These are phyloP conservation scores for Rhabdornis inornatus DNA, from an alignment of 2,113 vertebrate genomes.

Conservation along the genomic window DNA sequence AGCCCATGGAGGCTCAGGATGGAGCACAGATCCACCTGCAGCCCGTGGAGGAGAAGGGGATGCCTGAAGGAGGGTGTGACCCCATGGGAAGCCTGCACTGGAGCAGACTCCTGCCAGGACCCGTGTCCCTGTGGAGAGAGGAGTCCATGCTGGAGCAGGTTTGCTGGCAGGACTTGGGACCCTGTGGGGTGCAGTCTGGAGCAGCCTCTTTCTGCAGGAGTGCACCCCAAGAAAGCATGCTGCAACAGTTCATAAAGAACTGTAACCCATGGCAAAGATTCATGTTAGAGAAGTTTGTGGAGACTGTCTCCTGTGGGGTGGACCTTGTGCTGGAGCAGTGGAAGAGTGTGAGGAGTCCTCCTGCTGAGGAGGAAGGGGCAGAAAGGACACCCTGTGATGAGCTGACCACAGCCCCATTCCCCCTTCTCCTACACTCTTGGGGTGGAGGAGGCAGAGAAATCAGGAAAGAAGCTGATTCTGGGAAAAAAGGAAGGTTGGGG, in stretches of 20 bases:
- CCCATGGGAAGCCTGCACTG: neutral
- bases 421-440: fast-evolving
- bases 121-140: neutral
- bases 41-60: neutral
- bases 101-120: neutral
- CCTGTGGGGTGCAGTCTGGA: neutral
- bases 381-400: neutral
- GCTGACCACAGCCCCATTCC: neutral
- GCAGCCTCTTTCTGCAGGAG: neutral
- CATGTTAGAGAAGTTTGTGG: fast-evolving
- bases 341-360: neutral
- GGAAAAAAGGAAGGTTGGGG: neutral
- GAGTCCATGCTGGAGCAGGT: neutral
- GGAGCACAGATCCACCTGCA: neutral
- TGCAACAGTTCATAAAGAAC: neutral
- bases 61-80: neutral
- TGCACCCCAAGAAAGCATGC: neutral
- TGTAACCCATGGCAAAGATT: neutral
- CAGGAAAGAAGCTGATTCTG: neutral
- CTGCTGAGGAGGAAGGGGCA: neutral
- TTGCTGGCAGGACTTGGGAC: neutral
- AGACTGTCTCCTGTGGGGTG: neutral
- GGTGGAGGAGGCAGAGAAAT: neutral
- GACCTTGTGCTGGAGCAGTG: neutral
- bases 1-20: neutral